Conservation (phyloP, 2,888 invertebrate species). For the Amiota minor region DNA sequence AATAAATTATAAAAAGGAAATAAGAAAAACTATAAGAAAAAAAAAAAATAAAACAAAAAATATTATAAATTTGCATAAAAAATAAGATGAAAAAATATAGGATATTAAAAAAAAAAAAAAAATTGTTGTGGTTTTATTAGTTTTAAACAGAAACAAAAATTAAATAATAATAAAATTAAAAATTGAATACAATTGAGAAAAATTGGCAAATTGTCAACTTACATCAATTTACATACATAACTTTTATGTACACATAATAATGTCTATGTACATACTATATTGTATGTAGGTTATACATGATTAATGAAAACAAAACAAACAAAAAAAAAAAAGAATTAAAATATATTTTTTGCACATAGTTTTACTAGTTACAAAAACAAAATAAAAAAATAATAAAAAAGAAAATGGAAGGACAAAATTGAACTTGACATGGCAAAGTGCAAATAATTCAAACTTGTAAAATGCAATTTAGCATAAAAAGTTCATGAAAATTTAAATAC, state of each 20-base stretch:
- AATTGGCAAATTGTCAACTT: conserved; percentile 63
- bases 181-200: conserved; percentile 58
- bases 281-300: conserved; percentile 57
- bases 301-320: not conserved
- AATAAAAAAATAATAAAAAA: conserved; percentile 23
- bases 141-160: conserved; percentile 38
- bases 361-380: conserved; percentile 44
- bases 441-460: too few species aligned
- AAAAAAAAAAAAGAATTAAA: conserved; percentile 40
- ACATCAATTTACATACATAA: not conserved
- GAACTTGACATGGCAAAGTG: too few species aligned
- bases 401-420: not conserved
- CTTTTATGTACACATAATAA: conserved; percentile 32
- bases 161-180: conserved; percentile 27
- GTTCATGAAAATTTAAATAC: too few species aligned
- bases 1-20: not conserved
- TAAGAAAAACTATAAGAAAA: conserved; percentile 36
- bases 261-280: conserved; percentile 44
- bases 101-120: conserved; percentile 49
- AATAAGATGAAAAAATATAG: conserved; percentile 43
- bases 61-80: conserved; percentile 16
- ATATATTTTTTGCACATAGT: conserved; percentile 64
- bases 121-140: conserved; percentile 49
- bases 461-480: too few species aligned
- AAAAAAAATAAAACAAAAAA: too few species aligned